phyloP scores from a whole-genome alignment of 2,797 vertebrate genomes.

The Clarias platycephalus region DNA sequence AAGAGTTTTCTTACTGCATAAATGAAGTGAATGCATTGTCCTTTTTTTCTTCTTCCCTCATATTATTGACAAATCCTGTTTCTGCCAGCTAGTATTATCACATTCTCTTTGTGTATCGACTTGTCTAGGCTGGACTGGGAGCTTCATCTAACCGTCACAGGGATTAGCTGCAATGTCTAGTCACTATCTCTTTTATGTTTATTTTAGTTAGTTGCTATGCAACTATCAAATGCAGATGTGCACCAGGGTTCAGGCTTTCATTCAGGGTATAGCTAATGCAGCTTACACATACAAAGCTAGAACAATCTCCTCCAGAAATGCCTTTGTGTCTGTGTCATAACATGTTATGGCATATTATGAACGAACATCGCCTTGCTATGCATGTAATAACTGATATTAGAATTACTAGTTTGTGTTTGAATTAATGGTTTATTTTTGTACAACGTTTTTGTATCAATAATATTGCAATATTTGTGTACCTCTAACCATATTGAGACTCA shows the following conservation, averaged over 20 bases:
- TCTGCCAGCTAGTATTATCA: slow-evolving; percentile 28
- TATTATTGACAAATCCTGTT: slow-evolving; percentile 29
- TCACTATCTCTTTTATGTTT: slow-evolving; percentile 65
- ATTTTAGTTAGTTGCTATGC: slow-evolving; percentile 82
- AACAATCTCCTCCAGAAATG: slow-evolving; percentile 26
- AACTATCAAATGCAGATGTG: slow-evolving; percentile 76
- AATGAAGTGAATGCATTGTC: slow-evolving; percentile 39
- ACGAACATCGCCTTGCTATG: slow-evolving; percentile 30
- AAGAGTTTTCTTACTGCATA: slow-evolving; percentile 30
- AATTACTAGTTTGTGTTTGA: slow-evolving; percentile 31
- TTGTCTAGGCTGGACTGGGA: slow-evolving; percentile 30
- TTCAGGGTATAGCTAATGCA: slow-evolving; percentile 23
- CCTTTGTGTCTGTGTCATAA: slow-evolving; percentile 23
- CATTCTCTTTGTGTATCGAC: slow-evolving; percentile 2
- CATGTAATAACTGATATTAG: slow-evolving; percentile 41
- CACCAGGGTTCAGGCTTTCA: slow-evolving; percentile 65
- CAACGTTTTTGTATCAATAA: slow-evolving; percentile 34
- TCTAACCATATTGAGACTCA: slow-evolving; percentile 36
- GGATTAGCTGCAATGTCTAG: slow-evolving; percentile 47
- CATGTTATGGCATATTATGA: slow-evolving; percentile 23
- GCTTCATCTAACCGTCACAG: slow-evolving; percentile 29
- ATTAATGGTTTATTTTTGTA: slow-evolving; percentile 52
- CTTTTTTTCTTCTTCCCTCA: not conserved
- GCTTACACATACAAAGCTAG: slow-evolving; percentile 13
- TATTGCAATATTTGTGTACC: slow-evolving; percentile 46